Base-by-base conservation (phyloP, 2,888 invertebrate species). In the Cephus sareptanus region DNA sequence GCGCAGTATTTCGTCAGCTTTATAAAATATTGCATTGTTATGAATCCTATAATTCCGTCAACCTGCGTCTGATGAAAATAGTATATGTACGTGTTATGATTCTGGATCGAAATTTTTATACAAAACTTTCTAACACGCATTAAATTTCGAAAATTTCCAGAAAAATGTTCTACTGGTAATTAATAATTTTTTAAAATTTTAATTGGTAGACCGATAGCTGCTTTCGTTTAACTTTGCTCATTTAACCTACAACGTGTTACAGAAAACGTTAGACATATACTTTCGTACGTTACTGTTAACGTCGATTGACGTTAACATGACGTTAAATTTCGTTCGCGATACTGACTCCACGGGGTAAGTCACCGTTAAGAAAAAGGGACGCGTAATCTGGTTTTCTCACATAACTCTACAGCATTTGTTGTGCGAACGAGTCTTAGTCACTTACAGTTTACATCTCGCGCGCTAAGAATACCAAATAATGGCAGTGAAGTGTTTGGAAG, bases 391-490 rank as follows among this genome's bases (percentile, higher is more conserved):
- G 23, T 56, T 56, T 9, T 56, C 56, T 9, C 56, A 56, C 23
- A 9, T 9, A 23, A 56, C 56, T 56, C 1, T 56, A 56, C 6
- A 23, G 15, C 56, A 56, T 56, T 56, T 56, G 56, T 23, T 56
- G 9, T 1, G 23, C 23, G 23, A 56, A 56, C 56, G 23, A 9
- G 9, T 23, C 9, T 56, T 9, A 71, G 71, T 31, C 23, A 31
- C 33, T 34, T 33, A 71, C 71, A 71, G 71, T 71, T 71, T 71
- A 71, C 34, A 34, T 34, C 71, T 13, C 31, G 71, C 12, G 71
- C 71, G 71, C 71, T 71, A 71, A 71, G 71, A 71, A 71, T 71
- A 71, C 15, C 34, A 31, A 71, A 31, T 30, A 71, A 12, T 31
- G 31, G 31, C 12, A 56, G 71, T 11, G 71, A n/a, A 71, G 34